Conservation (phyloP, 2,797 vertebrate species). For the Cheirogaleus major region DNA sequence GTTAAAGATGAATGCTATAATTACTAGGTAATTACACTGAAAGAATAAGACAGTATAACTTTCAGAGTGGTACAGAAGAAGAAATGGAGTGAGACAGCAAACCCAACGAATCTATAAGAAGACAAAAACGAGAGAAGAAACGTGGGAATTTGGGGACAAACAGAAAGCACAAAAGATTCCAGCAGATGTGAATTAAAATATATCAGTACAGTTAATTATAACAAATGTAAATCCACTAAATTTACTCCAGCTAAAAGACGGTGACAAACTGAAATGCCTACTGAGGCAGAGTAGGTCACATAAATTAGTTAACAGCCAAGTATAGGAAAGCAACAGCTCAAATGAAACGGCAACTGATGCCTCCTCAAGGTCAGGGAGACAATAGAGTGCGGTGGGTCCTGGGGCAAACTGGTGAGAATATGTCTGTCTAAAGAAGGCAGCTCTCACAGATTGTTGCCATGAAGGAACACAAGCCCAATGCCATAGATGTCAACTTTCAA, state of each 20-base stretch:
- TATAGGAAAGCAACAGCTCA: background rate
- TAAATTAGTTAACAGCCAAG: background rate
- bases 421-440: background rate
- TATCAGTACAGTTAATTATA: background rate
- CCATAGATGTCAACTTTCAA: background rate
- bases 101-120: background rate
- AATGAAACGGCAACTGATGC: background rate
- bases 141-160: background rate
- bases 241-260: background rate
- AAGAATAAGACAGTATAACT: background rate
- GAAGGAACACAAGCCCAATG: background rate
- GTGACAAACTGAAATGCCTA: background rate
- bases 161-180: background rate
- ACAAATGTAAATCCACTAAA: background rate
- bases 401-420: background rate
- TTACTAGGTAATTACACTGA: background rate
- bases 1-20: background rate
- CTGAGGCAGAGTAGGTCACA: background rate
- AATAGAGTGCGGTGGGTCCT: fast-evolving
- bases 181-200: background rate
- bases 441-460: background rate
- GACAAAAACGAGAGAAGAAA: background rate
- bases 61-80: background rate
- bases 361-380: background rate
- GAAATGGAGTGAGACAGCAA: background rate